Conservation (phyloP, 2,888 invertebrate genomes). For the Drosophila picticornis region DNA sequence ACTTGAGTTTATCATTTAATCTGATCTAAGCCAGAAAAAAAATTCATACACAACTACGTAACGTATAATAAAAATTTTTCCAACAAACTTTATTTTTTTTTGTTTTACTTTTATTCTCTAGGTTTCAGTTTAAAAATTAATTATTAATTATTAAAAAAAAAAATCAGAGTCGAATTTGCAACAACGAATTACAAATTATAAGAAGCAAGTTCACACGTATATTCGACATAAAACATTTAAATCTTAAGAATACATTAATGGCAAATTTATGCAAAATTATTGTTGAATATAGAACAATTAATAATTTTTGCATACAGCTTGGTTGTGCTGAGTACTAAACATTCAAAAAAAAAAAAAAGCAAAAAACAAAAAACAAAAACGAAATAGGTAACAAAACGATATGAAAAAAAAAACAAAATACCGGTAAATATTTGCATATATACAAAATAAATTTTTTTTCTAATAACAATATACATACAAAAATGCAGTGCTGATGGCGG, state of each 20-base stretch:
- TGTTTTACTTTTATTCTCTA: slow-evolving; percentile 45
- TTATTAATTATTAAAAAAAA: neutral
- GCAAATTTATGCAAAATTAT: slow-evolving; percentile 25
- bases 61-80: slow-evolving; percentile 53
- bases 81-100: slow-evolving; percentile 40
- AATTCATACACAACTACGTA: slow-evolving; percentile 30
- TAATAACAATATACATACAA: slow-evolving; percentile 20
- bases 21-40: slow-evolving; percentile 6
- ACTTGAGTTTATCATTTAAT: slow-evolving; percentile 27
- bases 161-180: slow-evolving; percentile 26
- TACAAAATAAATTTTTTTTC: slow-evolving; percentile 34
- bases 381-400: neutral
- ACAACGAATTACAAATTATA: slow-evolving; percentile 38
- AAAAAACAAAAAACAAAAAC: slow-evolving; percentile 19
- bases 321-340: slow-evolving; percentile 73
- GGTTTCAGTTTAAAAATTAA: slow-evolving; percentile 1
- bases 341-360: slow-evolving; percentile 29
- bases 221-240: slow-evolving; percentile 14
- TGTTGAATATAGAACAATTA: slow-evolving; percentile 48
- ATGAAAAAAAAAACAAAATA: slow-evolving; percentile 9
- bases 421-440: slow-evolving; percentile 21
- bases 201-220: slow-evolving; percentile 1
- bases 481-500: slow-evolving; percentile 10
- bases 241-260: slow-evolving; percentile 22
- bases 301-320: slow-evolving; percentile 62